Percentiles rank a stretch among this genome's conserved stretches.
Conservation (phyloP, 2,797 vertebrate species). For the Varecia variegata region DNA sequence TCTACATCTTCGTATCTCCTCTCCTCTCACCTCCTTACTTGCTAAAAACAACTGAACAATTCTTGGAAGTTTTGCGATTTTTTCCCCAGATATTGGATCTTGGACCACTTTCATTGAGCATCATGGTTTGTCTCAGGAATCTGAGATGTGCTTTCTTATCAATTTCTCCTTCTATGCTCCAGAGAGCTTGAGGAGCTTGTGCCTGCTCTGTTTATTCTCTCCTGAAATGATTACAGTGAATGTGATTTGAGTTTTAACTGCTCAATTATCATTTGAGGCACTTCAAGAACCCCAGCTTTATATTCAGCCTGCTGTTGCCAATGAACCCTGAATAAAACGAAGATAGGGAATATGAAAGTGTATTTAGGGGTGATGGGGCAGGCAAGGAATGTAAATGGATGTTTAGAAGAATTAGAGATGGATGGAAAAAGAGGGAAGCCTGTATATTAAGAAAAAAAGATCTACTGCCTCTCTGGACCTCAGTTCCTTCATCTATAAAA, state of each 20-base stretch:
- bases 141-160: background rate
- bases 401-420: background rate
- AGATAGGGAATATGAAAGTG: background rate
- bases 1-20: background rate
- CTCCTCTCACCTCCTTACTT: background rate
- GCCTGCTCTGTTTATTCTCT: background rate
- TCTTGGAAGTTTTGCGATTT: background rate
- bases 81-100: background rate
- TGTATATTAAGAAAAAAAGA: background rate
- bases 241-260: background rate
- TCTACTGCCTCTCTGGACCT: background rate
- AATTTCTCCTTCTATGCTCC: background rate
- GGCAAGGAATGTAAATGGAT: background rate
- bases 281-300: background rate
- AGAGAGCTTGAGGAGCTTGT: background rate
- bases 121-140: background rate
- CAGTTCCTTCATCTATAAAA: background rate
- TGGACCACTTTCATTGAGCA: background rate
- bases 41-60: background rate
- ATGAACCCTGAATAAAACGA: background rate
- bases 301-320: background rate
- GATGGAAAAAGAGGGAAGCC: background rate
- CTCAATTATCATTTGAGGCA: background rate
- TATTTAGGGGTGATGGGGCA: background rate
- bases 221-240: background rate